phyloP scores from a whole-genome alignment of 2,888 invertebrate genomes.

The Allophyes oxyacanthae region DNA sequence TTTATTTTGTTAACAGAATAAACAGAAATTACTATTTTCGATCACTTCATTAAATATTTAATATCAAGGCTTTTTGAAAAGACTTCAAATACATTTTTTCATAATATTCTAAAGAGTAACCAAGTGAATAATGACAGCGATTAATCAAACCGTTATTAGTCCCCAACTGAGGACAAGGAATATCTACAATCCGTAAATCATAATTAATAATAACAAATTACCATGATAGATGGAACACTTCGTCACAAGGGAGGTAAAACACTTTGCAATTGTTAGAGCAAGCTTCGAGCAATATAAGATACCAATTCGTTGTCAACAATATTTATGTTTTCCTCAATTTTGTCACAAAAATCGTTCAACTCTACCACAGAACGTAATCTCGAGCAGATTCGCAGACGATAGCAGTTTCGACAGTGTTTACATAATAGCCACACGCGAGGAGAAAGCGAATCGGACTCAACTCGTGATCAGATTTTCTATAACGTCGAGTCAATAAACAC shows the following conservation, averaged over 20 bases:
- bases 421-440: conserved; percentile 64
- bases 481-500: conserved; percentile 59
- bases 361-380: conserved; percentile 52
- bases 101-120: conserved; percentile 5
- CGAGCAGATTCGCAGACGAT: conserved; percentile 61
- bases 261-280: conserved; percentile 12
- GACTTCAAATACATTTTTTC: background rate
- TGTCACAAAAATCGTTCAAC: conserved; percentile 37
- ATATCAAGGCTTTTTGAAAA: conserved; percentile 1
- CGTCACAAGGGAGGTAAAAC: conserved; percentile 17
- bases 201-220: conserved; percentile 49
- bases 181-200: conserved; percentile 41
- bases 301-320: conserved; percentile 20
- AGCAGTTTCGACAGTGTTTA: conserved; percentile 65
- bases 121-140: conserved; percentile 30
- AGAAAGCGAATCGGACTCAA: conserved; percentile 62
- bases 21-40: background rate
- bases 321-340: conserved; percentile 34
- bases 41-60: too few species aligned
- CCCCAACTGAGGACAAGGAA: conserved; percentile 34
- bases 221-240: conserved; percentile 34
- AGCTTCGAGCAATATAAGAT: conserved; percentile 7
- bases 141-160: conserved; percentile 45
- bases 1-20: conserved; percentile 40
- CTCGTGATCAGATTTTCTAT: conserved; percentile 63